Evolutionary conservation across 2,888 invertebrate species (phyloP).

Genomic region (Nephrocerus scutellatus): DNA sequence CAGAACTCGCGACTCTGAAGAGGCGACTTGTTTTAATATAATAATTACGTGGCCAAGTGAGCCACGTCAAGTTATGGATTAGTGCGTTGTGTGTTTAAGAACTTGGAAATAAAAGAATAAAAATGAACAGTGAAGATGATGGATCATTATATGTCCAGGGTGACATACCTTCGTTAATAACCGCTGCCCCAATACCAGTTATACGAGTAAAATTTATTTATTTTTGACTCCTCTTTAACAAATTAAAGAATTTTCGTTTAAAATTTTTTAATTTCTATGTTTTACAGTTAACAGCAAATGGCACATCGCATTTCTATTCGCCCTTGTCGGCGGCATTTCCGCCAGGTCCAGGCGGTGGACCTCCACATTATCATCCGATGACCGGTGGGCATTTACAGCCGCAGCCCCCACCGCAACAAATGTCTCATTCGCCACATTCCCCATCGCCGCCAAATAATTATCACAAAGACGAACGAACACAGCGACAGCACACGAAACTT

Average conservation of each 20-base stretch:
- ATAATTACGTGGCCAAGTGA: no score
- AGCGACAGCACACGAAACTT: constrained; percentile 69
- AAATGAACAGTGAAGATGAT: background rate
- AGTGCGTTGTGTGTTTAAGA: no score
- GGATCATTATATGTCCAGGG: no score
- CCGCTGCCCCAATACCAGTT: constrained; percentile 3
- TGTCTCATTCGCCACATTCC: constrained; percentile 62
- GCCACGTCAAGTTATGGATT: no score
- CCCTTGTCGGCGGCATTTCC: constrained; percentile 52
- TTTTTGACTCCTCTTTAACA: background rate
- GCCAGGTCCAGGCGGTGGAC: constrained; percentile 48
- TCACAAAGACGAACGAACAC: constrained; percentile 74
- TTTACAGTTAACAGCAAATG: constrained; percentile 61
- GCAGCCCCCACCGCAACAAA: constrained; percentile 30
- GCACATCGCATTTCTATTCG: constrained; percentile 64
- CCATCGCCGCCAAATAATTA: constrained; percentile 60
- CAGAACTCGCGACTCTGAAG: no score
- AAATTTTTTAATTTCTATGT: no score
- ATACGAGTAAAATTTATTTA: constrained; percentile 15
- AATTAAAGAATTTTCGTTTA: no score
- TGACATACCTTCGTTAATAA: no score
- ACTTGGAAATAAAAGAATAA: background rate
- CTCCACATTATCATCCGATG: constrained; percentile 40
- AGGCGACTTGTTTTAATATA: no score
- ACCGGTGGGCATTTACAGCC: constrained; percentile 41